Percentiles rank a stretch among this genome's conserved stretches.
phyloP scores from a whole-genome alignment of 2,113 vertebrate genomes.

The Progne subis region DNA sequence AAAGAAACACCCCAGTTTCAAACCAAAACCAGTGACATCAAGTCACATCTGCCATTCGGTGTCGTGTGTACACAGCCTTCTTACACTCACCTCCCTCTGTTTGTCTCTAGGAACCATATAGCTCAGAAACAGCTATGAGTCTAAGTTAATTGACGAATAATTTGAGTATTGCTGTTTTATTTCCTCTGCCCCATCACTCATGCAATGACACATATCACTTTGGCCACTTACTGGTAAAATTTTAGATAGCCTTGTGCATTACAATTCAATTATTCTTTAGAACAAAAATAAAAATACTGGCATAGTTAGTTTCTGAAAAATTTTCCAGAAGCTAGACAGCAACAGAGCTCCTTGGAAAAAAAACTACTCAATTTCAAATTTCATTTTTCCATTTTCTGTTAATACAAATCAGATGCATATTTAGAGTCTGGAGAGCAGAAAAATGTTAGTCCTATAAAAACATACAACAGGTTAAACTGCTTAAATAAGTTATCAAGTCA shows the following conservation, averaged over 20 bases:
- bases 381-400: not conserved
- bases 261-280: not conserved
- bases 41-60: not conserved
- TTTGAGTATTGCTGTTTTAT: not conserved
- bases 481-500: not conserved
- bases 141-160: not conserved
- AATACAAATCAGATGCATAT: not conserved
- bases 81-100: not conserved
- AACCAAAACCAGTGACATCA: not conserved
- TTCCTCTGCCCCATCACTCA: not conserved
- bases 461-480: not conserved
- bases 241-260: not conserved
- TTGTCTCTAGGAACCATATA: not conserved
- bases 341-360: not conserved
- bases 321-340: not conserved
- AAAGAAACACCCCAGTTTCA: not conserved
- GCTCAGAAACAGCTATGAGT: not conserved
- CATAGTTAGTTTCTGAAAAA: not conserved
- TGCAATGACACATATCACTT: not conserved
- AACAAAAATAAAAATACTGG: slow-evolving; percentile 2
- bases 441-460: not conserved
- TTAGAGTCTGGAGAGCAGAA: not conserved
- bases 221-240: not conserved
- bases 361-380: not conserved
- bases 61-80: fast-evolving